Evolutionary conservation across 2,113 vertebrate species (phyloP), one percentile per base, ranked within the genome.

Genomic region (Buteo buteo): DNA sequence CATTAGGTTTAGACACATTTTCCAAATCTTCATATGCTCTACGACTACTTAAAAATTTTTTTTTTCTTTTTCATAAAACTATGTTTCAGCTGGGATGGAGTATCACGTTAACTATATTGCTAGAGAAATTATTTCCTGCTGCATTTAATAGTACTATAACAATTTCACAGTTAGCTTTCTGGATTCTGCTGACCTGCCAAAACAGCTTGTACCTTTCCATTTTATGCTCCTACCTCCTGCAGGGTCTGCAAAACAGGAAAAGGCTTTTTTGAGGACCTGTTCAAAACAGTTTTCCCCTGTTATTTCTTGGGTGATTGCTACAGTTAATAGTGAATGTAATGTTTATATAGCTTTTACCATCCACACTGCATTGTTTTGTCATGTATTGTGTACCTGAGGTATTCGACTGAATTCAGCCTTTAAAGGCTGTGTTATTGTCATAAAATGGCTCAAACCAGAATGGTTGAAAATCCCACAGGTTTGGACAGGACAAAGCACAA

Each of bases 71-170:
- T 10, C 34, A 19, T 59, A 36, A 77, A 69, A 42, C 10, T 58
- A 13, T 2, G 5, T 20, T 82, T 93, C 24, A 67, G 7, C 13
- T 45, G 45, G 44, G 24, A 47, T 25, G 29, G 14, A 83, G 4
- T 16, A 52, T 40, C 22, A 36, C 0, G 1, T 28, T 66, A 45
- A 9, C 24, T 28, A 1, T 26, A 32, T 34, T 13, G 44, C 34
- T 24, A n/a, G 24, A 38, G 26, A 52, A 34, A 67, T 74, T 24
- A 47, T 64, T 82, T 76, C 57, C 49, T 77, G 82, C 36, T 88
- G 54, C 29, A 49, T 73, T 72, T 70, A 34, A 24, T 3, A 44
- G 24, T 13, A 29, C 15, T n/a, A 1, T 77, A 58, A 31, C 8
- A 34, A 67, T 65, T 81, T 61, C 50, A n/a, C 8, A 24, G 54